Conservation (phyloP, 2,888 invertebrate species). For the Uropetala carovei region DNA sequence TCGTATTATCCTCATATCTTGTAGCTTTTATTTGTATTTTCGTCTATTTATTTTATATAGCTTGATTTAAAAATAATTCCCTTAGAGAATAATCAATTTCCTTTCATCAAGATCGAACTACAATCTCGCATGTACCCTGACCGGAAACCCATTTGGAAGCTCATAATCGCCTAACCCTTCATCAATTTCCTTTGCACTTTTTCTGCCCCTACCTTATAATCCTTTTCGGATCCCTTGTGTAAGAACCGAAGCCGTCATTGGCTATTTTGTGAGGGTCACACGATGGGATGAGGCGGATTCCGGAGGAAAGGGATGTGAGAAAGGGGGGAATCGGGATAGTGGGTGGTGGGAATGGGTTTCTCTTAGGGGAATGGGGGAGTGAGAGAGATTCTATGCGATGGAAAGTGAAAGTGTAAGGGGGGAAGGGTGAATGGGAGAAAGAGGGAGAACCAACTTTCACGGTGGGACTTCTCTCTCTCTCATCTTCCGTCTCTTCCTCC, state of each 20-base stretch:
- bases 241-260: background rate
- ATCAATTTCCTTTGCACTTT: background rate
- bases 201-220: background rate
- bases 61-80: too few relatives aligned
- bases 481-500: background rate
- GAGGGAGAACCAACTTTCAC: slow-evolving; percentile 1
- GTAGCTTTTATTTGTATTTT: too few relatives aligned
- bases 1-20: too few relatives aligned
- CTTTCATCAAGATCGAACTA: background rate
- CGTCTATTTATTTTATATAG: too few relatives aligned
- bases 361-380: too few relatives aligned
- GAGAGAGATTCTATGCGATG: background rate
- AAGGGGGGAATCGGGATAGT: background rate
- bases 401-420: background rate
- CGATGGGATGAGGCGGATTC: slow-evolving; percentile 5
- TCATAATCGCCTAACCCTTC: background rate
- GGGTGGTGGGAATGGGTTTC: background rate
- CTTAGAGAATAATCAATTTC: too few relatives aligned
- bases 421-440: background rate
- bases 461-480: background rate
- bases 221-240: background rate
- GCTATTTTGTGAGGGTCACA: background rate
- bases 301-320: background rate
- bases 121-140: background rate
- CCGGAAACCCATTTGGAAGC: background rate